These are phyloP conservation scores for Agelaius phoeniceus DNA, from an alignment of 2,113 vertebrate species.

Conservation along the genomic window DNA sequence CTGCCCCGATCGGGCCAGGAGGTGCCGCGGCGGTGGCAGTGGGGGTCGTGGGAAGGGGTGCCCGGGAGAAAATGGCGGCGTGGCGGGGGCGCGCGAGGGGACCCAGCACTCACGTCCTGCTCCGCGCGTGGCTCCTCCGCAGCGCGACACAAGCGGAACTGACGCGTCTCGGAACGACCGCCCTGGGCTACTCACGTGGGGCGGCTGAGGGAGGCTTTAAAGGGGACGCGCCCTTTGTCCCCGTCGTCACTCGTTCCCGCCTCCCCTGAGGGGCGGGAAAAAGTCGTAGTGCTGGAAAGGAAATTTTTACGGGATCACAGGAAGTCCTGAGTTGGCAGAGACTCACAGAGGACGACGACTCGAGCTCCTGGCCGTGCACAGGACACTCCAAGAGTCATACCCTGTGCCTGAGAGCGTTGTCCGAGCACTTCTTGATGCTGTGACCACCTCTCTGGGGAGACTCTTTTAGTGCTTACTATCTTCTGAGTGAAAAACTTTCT, in stretches of 20 bases:
- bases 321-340: fast-evolving
- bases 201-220: background rate
- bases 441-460: too few relatives aligned
- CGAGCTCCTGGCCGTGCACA: background rate
- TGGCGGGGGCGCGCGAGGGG: fast-evolving
- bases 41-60: background rate
- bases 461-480: background rate
- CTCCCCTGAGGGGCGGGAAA: too few relatives aligned
- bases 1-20: background rate
- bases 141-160: background rate
- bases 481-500: background rate
- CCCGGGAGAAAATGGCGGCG: background rate
- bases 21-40: too few relatives aligned
- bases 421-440: background rate
- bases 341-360: fast-evolving
- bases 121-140: background rate
- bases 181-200: background rate
- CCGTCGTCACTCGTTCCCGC: fast-evolving
- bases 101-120: conserved; percentile 1
- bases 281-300: background rate
- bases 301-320: background rate
- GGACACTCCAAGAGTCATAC: background rate
- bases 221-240: background rate
- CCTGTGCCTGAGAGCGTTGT: background rate
- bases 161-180: background rate